Conservation (phyloP, 1,140 invertebrate genomes). For the Proctacanthus coquilletti region DNA sequence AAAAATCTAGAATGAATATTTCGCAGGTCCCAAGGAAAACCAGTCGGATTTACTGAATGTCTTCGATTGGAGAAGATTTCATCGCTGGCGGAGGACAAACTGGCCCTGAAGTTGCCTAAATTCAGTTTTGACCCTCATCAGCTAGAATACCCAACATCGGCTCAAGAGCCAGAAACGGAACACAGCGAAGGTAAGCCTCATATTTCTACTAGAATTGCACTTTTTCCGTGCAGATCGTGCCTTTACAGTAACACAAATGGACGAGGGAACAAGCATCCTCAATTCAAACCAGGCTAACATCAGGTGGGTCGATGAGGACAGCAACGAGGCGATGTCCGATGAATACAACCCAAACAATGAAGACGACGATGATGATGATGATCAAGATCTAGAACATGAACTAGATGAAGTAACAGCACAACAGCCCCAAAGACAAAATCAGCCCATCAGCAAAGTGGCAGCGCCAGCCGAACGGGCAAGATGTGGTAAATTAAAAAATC, state of each 20-base stretch:
- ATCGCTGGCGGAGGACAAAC: constrained; percentile 7
- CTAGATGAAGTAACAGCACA: constrained; percentile 2
- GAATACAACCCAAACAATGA: neutral
- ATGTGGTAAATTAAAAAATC: constrained; percentile 3
- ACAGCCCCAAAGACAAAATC: constrained; percentile 1
- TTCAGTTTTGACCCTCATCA: too few relatives aligned
- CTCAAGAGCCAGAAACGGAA: too few relatives aligned
- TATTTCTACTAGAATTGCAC: too few relatives aligned
- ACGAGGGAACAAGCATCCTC: neutral
- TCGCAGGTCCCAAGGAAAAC: constrained; percentile 21
- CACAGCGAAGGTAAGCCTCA: too few relatives aligned
- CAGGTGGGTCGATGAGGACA: constrained; percentile 4
- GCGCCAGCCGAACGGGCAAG: too few relatives aligned
- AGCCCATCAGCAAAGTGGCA: constrained; percentile 7
- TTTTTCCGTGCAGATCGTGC: too few relatives aligned
- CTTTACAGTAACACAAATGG: neutral
- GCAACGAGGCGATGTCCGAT: constrained; percentile 1
- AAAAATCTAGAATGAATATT: constrained; percentile 2
- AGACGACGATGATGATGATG: neutral
- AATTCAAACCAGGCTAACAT: constrained; percentile 4
- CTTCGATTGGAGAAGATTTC: constrained; percentile 8
- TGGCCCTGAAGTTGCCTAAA: constrained; percentile 9
- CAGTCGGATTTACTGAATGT: constrained; percentile 28
- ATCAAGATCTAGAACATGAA: constrained; percentile 1
- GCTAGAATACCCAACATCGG: too few relatives aligned